Evolutionary conservation across 2,888 invertebrate species (phyloP).

Genomic region (Himalopsyche kuldschensis): DNA sequence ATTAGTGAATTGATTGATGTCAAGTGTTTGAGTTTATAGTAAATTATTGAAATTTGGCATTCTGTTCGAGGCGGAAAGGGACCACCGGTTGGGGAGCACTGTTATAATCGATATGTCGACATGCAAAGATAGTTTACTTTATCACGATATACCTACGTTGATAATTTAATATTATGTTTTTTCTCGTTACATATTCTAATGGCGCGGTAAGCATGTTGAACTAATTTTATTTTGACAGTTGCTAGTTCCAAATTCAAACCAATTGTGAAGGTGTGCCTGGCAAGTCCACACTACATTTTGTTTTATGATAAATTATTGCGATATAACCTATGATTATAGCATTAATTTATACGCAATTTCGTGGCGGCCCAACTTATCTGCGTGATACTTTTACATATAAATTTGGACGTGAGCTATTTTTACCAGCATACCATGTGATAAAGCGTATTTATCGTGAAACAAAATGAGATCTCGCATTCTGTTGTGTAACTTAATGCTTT

Average conservation of each 20-base stretch:
- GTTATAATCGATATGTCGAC: too few relatives aligned
- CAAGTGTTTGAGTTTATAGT: too few relatives aligned
- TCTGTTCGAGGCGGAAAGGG: too few relatives aligned
- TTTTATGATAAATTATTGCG: not conserved
- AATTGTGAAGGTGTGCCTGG: not conserved
- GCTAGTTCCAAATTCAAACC: not conserved
- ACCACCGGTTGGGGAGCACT: too few relatives aligned
- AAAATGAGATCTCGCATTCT: not conserved
- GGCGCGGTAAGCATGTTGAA: too few relatives aligned
- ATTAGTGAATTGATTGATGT: too few relatives aligned
- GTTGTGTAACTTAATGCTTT: too few relatives aligned
- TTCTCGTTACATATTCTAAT: too few relatives aligned
- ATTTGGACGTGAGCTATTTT: not conserved
- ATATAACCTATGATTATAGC: not conserved
- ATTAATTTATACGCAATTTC: not conserved
- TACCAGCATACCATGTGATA: not conserved
- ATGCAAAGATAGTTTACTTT: too few relatives aligned
- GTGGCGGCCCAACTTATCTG: not conserved
- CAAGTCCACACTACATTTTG: not conserved
- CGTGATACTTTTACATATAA: not conserved
- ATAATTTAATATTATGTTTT: too few relatives aligned
- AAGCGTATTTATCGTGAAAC: not conserved
- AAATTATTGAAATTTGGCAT: too few relatives aligned
- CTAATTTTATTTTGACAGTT: not conserved
- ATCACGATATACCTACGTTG: too few relatives aligned